phyloP scores from a whole-genome alignment of 2,797 vertebrate genomes.

The Neosalanx taihuensis region DNA sequence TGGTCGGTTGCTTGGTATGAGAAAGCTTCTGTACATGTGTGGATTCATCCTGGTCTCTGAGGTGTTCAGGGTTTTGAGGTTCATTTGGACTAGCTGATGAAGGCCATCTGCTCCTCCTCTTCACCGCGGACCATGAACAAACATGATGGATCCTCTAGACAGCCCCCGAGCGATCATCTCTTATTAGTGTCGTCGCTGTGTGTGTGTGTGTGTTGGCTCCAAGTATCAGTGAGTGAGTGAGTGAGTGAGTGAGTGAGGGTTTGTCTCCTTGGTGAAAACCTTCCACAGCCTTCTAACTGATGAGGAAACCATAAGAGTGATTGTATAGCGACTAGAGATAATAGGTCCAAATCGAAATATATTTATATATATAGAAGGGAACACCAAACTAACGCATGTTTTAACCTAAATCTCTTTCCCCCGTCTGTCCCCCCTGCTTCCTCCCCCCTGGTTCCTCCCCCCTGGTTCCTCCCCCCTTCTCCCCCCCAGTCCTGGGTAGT shows the following conservation, averaged over 20 bases:
- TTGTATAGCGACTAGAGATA: slow-evolving; percentile 40
- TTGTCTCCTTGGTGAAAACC: slow-evolving; percentile 32
- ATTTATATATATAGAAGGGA: slow-evolving; percentile 74
- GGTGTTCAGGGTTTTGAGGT: slow-evolving; percentile 27
- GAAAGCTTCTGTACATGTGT: slow-evolving; percentile 55
- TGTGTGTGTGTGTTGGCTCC: slow-evolving; percentile 15
- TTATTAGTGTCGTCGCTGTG: not conserved
- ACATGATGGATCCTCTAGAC: slow-evolving; percentile 28
- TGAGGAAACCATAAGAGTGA: slow-evolving; percentile 38
- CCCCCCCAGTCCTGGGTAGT: slow-evolving; percentile 36
- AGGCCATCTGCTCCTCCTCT: slow-evolving; percentile 34
- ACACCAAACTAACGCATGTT: slow-evolving; percentile 74
- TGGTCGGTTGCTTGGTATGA: slow-evolving; percentile 40
- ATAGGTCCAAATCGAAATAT: slow-evolving; percentile 60
- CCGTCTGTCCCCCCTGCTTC: too few relatives aligned
- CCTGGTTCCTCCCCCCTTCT: slow-evolving; percentile 25
- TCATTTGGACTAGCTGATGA: slow-evolving; percentile 16
- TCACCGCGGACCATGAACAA: slow-evolving; percentile 33
- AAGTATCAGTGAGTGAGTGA: slow-evolving; percentile 21
- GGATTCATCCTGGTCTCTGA: slow-evolving; percentile 16
- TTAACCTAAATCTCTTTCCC: slow-evolving; percentile 57
- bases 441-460: slow-evolving; percentile 67
- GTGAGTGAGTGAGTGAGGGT: too few relatives aligned
- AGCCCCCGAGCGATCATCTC: slow-evolving; percentile 3
- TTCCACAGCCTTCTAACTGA: slow-evolving; percentile 43